A percentile compares a stretch with the other conserved stretches of the same genome.
phyloP scores from a whole-genome alignment of 2,888 invertebrate genomes.

The Acrobasis suavella region DNA sequence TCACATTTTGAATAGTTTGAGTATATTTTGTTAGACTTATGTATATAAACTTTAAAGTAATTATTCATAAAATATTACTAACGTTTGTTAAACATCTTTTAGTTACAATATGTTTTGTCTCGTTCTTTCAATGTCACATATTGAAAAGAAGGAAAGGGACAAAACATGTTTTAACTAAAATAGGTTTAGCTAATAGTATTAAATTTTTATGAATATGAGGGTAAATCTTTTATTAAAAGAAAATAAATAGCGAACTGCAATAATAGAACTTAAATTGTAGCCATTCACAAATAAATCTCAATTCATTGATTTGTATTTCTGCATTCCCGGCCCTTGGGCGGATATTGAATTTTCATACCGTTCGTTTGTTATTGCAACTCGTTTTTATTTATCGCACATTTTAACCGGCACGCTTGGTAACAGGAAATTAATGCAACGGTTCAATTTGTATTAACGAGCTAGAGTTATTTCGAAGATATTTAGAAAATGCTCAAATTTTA shows the following conservation, averaged over 20 bases:
- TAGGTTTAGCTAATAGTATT: too few relatives aligned
- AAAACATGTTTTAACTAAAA: too few relatives aligned
- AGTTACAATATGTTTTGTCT: too few relatives aligned
- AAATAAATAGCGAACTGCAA: neutral
- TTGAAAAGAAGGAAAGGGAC: too few relatives aligned
- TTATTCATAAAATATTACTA: too few relatives aligned
- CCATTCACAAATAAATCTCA: conserved; percentile 50
- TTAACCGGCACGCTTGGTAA: conserved; percentile 60
- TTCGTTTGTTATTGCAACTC: conserved; percentile 66
- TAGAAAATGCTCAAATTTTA: conserved; percentile 11
- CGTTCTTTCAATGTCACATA: too few relatives aligned
- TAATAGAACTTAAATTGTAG: conserved; percentile 19
- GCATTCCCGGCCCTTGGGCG: conserved; percentile 58
- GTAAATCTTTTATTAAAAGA: too few relatives aligned
- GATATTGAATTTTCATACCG: conserved; percentile 80
- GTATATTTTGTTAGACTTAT: too few relatives aligned
- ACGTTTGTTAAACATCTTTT: too few relatives aligned
- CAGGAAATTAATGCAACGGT: conserved; percentile 78
- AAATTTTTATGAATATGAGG: too few relatives aligned
- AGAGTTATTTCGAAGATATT: conserved; percentile 29
- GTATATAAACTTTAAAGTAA: too few relatives aligned
- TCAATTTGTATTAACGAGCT: conserved; percentile 57
- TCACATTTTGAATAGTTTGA: too few relatives aligned
- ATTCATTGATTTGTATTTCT: conserved; percentile 59
- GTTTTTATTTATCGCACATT: conserved; percentile 67